Base-by-base conservation (phyloP, 2,113 vertebrate species). In the Nipponia nippon region DNA sequence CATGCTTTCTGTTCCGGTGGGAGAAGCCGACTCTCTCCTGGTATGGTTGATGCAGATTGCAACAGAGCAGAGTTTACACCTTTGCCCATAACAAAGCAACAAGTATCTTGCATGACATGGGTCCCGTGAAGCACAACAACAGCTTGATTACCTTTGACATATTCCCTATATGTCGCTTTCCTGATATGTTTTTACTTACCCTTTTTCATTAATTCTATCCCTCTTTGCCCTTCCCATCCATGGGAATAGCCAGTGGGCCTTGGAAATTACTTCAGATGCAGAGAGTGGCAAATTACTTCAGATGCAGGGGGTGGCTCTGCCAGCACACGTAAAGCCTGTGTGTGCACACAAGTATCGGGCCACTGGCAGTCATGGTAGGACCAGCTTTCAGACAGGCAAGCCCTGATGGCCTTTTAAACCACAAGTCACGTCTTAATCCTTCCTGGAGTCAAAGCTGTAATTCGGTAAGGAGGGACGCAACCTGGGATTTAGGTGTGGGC, bases 271-370 rank as follows among this genome's bases (percentile, higher is more conserved):
- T 71, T 61, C 47, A 30, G 19, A 5, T 52, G 40, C 8, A 58
- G 89, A 44, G 25, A 26, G 47, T 13, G n/a, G 42, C 58, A 44
- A 61, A 15, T n/a, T 16, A 34, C 46, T 71, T 61, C 47, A 30
- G 19, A 5, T 52, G 40, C 8, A 58, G 89, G 40, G 25, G 29
- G 47, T 13, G n/a, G 42, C 58, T 77, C 58, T 70, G 76, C 44
- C 58, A 58, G 53, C 32, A n/a, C 42, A 32, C 30, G 13, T 10
- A 9, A 82, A 50, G 13, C 56, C 53, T 38, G 17, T 2, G 36
- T 20, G 49, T 5, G 4, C 55, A 29, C 2, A 3, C 0, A 0
- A n/a, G 7, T 26, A 16, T 15, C 0, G 0, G 59, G 38, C 21
- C n/a, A 7, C 62, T 53, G 32, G 76, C 46, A 55, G 32, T 44